Evolutionary conservation across 92 coral and sea anemone genomes (phyloP), one percentile per base, ranked within the genome.

Genomic region (Heteractis magnifica): DNA sequence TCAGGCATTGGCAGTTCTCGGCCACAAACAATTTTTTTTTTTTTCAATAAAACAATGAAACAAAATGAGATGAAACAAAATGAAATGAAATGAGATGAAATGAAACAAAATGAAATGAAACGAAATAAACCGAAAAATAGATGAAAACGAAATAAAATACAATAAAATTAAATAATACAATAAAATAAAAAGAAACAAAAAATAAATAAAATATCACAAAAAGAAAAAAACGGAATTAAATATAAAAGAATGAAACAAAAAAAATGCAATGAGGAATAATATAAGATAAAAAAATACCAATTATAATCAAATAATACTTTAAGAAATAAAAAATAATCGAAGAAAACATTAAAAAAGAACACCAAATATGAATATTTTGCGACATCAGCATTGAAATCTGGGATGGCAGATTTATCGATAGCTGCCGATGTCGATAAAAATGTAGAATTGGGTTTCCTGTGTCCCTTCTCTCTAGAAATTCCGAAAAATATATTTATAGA

Each of bases 1-100:
- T 76, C 79, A 56, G 79, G 58, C 56, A 53, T 53, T 53, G 56
- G 56, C 79, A 76, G 58, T 76, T 59, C 51, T 78, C 82, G 82
- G 82, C 82, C 82, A 78, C 68, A 49, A 78, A 56, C 56, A 49
- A 9, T 0, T 76, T 76, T 49, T 58, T 58, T 58, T 58, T 58
- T 9, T 76, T 48, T 76, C 20, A 49, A 49, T 76, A 16, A 60
- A 60, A 53, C 12, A 53, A 53, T 53, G 56, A 53, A 53, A 53
- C 56, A 7, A 53, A 53, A 53, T 11, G 12, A 53, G 12, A 53
- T 1, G 48, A 76, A 76, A 76, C n/a, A 16, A 76, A 76, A 23
- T n/a, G 14, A 76, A 76, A 76, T 21, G 23, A 44, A 44, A 76
- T 0, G 10, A 76, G 34, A 76, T 53, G 41, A 76, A 48, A 21